These are phyloP conservation scores for Aurelia aurita DNA, from an alignment of 30 jellyfish, hydroid and myxozoan genomes.

Conservation along the genomic window DNA sequence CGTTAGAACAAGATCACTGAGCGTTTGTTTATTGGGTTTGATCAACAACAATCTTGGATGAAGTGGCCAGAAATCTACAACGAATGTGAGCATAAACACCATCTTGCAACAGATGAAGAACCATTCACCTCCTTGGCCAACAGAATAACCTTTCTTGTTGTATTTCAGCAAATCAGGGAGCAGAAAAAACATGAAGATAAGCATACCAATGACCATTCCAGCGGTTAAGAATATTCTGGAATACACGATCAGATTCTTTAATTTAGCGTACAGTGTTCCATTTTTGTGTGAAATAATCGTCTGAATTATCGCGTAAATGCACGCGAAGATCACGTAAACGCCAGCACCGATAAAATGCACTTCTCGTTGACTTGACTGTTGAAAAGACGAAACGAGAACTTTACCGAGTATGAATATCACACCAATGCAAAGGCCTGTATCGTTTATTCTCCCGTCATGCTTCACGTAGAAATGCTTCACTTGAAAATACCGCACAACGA, in stretches of 20 bases:
- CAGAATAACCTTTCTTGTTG: constrained; percentile 55
- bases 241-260: neutral
- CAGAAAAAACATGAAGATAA: constrained; percentile 38
- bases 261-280: constrained; percentile 14
- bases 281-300: constrained; percentile 49
- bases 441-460: constrained; percentile 28
- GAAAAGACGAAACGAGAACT: constrained; percentile 50
- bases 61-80: constrained; percentile 64
- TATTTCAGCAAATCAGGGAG: constrained; percentile 38
- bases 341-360: constrained; percentile 74
- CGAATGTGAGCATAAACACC: constrained; percentile 53
- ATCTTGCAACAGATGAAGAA: constrained; percentile 55
- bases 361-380: constrained; percentile 35
- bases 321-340: constrained; percentile 49
- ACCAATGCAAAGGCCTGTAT: constrained; percentile 41
- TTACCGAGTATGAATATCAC: constrained; percentile 53
- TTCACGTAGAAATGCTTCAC: constrained; percentile 59
- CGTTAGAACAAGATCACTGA: constrained; percentile 40
- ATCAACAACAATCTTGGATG: constrained; percentile 66
- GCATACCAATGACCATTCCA: constrained; percentile 59
- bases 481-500: constrained; percentile 63
- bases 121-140: constrained; percentile 77
- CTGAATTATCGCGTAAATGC: constrained; percentile 51
- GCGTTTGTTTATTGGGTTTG: constrained; percentile 25
- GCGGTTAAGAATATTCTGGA: constrained; percentile 21